Base-by-base conservation (phyloP, 2,113 vertebrate genomes). In the Talpa occidentalis region DNA sequence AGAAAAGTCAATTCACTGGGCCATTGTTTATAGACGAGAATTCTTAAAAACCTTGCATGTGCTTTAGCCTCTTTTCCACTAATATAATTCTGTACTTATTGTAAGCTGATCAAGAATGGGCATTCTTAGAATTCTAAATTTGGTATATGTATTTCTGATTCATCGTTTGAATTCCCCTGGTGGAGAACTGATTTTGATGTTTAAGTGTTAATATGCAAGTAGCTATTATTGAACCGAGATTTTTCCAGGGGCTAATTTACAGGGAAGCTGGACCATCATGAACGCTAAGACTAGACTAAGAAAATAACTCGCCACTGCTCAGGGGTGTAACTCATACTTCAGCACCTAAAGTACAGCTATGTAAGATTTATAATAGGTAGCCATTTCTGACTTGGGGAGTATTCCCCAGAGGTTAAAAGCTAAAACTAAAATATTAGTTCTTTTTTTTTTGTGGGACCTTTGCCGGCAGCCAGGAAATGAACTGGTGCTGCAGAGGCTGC, bases 211-310 rank as follows among this genome's bases (percentile, higher is more conserved):
- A 56, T 16, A 89, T 47, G 72, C 76, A 77, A 40, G 88, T 93
- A n/a, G 1, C 4, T 42, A 5, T 73, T 62, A 56, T 10, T 89
- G 35, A 85, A 30, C 89, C 47, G 86, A 81, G 8, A 28, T 76
- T 95, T 97, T 84, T 69, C 47, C 72, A 70, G 78, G 74, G 56
- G 22, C 19, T 93, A 85, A 52, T 70, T 95, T 96, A 60, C 42
- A 62, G 60, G 32, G 56, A 84, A 93, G 22, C 60, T 77, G 79
- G 42, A 76, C 66, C 47, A 42, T 64, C 64, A 17, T 2, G 19
- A 66, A 85, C 4, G 3, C 26, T 72, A 66, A 56, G 32, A n/a
- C 17, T 66, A 47, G 49, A 64, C 17, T 60, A 67, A 85, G 62
- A 78, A 62, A 78, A 85, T 24, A 62, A 28, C 30, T 44, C 35